Base-by-base conservation (phyloP, 2,888 invertebrate species). In the Ectropis crepuscularia region DNA sequence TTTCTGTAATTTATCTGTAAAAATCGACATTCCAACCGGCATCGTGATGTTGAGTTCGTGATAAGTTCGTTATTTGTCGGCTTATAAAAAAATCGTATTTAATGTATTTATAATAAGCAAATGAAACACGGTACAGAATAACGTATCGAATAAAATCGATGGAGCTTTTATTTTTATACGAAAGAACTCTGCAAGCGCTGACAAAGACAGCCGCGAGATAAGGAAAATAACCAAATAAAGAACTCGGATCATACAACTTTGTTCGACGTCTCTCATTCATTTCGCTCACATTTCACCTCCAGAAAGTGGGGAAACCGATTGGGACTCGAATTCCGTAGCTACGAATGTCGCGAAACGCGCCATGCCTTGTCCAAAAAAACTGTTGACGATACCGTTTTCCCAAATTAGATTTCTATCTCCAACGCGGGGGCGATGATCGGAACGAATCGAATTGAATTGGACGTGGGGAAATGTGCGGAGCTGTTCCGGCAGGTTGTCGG, bases 331-430 rank as follows among this genome's bases (percentile, higher is more conserved):
- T 57, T 47, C 55, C 41, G 58, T n/a, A 43, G 9, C 16, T 47
- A 45, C 51, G 61, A 61, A 62, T 59, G 65, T 65, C 54, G 63
- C 64, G 58, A 63, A 70, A 70, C 67, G 67, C 78, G 67, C 78
- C 75, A 72, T 78, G 74, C 79, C 75, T 79, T 76, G 78, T 81
- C 83, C 76, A 77, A 80, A 82, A 74, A 75, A 82, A 79, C 76
- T 75, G 80, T 80, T 80, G 83, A 78, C 75, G 80, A 74, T 75
- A 73, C 75, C 82, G 75, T 79, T 81, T 80, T 70, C 74, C 77
- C 74, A 79, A 82, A 82, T 82, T 81, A 82, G 81, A 82, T 82
- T 82, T 80, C 82, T 82, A 82, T 82, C 76, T 78, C 73, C 74
- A 81, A 79, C 80, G 77, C 75, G 83, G 72, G 77, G 71, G 76